Evolutionary conservation across 1,140 invertebrate species (phyloP).

Genomic region (Cydia splendana): DNA sequence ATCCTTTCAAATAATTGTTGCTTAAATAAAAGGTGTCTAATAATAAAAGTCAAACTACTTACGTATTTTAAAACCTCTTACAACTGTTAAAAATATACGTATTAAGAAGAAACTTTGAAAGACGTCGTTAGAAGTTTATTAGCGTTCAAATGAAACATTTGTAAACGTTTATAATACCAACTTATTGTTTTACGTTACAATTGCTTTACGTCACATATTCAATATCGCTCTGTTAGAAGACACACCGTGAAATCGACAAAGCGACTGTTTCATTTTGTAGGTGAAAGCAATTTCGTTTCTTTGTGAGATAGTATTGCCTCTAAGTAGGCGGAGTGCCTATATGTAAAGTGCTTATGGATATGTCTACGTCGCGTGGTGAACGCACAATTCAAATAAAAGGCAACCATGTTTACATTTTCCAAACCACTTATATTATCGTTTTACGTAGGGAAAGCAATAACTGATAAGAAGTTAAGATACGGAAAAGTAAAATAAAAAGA

Average conservation of each 20-base stretch:
- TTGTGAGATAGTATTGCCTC: conserved; percentile 62
- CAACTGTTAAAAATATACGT: background rate
- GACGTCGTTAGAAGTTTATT: background rate
- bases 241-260: conserved; percentile 58
- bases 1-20: background rate
- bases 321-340: conserved; percentile 55
- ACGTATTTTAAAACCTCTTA: background rate
- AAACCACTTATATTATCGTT: conserved; percentile 22
- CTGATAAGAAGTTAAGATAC: background rate
- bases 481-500: background rate
- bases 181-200: background rate
- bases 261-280: conserved; percentile 64
- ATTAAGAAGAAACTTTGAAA: background rate
- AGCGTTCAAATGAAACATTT: background rate
- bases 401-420: background rate
- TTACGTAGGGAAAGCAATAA: background rate
- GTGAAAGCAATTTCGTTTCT: conserved; percentile 64
- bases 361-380: background rate
- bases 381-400: background rate
- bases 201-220: conserved; percentile 40
- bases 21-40: background rate
- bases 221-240: conserved; percentile 58
- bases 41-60: background rate
- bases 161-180: background rate
- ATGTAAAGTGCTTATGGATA: conserved; percentile 43